Base-by-base conservation (phyloP, 2,113 vertebrate species). In the Anthoscopus minutus region DNA sequence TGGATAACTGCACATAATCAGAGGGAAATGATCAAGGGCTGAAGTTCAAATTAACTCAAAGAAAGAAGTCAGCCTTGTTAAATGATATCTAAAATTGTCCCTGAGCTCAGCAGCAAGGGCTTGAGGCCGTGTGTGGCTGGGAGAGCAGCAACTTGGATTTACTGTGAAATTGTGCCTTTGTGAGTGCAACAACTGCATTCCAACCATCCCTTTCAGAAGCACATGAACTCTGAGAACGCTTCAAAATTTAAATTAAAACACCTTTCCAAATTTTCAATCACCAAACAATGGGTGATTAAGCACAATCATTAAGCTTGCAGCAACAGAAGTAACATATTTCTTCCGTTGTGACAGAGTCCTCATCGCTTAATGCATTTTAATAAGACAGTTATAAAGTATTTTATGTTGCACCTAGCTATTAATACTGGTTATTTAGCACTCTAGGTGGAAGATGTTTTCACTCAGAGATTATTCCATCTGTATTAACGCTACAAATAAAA, bases 271-370 rank as follows among this genome's bases (percentile, higher is more conserved):
- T 80, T 79, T 56, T 85, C 53, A 79, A 23, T 77, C 76, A 38
- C 70, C 84, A 85, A 88, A 94, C 84, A 95, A 77, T 88, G 87
- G 73, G 74, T 91, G 89, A 91, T 93, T 94, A 91, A 77, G 74
- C 50, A 35, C 35, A 86, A 73, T 89, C 93, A 84, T 62, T 38
- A 65, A 87, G 45, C 91, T 93, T 50, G 60, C 54, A 61, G 67
- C 91, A 86, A 81, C 71, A 94, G 57, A 51, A 73, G 78, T 45
- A 76, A 79, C 8, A 1, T 33, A 35, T 72, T 95, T 76, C 87
- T 89, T 93, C 70, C 73, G n/a, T 79, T 95, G 37, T 82, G 91
- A 92, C 89, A 88, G 76, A 80, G 51, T 42, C 81, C 74, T 86
- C 38, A 10, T 54, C 54, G 61, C 80, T 89, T 69, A 69, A 69